Percentiles rank a stretch among this genome's conserved stretches.
These are phyloP conservation scores for Drosophila insularis DNA, from an alignment of 1,140 invertebrate genomes.

Conservation along the genomic window DNA sequence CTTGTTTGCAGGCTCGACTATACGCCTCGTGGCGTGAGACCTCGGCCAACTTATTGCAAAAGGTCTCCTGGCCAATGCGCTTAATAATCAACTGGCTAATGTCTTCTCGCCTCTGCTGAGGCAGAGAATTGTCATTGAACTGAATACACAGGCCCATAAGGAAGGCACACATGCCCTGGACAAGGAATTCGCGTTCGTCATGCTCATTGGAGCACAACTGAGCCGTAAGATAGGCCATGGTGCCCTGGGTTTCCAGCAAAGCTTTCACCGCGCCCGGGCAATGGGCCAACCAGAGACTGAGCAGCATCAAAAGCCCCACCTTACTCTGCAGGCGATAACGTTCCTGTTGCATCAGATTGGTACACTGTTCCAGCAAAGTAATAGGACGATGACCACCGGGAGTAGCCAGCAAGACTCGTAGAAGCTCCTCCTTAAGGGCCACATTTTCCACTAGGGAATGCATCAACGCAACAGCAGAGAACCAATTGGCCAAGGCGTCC, in stretches of 20 bases:
- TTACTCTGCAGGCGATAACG: constrained; percentile 92
- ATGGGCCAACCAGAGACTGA: constrained; percentile 94
- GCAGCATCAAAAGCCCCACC: constrained; percentile 94
- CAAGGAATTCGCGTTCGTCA: constrained; percentile 93
- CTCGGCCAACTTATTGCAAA: constrained; percentile 92
- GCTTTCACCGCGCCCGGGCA: constrained; percentile 92
- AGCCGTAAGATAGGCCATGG: constrained; percentile 92
- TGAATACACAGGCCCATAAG: constrained; percentile 95
- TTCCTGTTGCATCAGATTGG: constrained; percentile 91
- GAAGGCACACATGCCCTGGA: constrained; percentile 96
- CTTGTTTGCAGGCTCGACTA: constrained; percentile 95
- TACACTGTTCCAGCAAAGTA: constrained; percentile 94
- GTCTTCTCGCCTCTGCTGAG: constrained; percentile 90
- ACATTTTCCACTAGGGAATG: constrained; percentile 95
- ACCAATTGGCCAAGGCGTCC: constrained; percentile 98
- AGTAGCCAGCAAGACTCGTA: constrained; percentile 95
- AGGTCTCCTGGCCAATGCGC: constrained; percentile 95
- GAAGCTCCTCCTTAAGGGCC: constrained; percentile 95
- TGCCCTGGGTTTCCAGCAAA: constrained; percentile 92
- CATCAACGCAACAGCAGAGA: constrained; percentile 94
- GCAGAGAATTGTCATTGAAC: constrained; percentile 94
- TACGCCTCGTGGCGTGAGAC: constrained; percentile 95
- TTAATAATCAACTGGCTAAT: constrained; percentile 93
- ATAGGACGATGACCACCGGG: constrained; percentile 92
- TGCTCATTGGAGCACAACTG: constrained; percentile 90